Conservation (phyloP, 2,797 vertebrate genomes). For the Poeciliopsis gracilis region DNA sequence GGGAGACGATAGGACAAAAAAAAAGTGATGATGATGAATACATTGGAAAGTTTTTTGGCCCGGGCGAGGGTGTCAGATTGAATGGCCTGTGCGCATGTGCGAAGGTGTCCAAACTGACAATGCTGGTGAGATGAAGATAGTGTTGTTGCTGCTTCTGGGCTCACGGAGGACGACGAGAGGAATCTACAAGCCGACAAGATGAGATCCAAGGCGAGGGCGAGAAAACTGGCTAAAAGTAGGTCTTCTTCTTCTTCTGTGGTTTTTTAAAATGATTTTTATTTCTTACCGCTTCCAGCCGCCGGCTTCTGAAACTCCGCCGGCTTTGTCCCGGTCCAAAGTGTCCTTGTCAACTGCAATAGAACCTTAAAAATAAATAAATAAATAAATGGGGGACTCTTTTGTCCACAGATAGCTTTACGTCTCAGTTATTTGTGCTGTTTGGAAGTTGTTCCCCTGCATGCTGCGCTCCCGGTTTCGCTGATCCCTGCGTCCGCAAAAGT, state of each 20-base stretch:
- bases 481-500: conserved; percentile 77
- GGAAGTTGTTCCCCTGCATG: conserved; percentile 47
- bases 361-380: conserved; percentile 61
- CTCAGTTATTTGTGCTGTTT: conserved; percentile 51
- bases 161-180: conserved; percentile 96
- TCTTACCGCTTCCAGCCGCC: conserved; percentile 76
- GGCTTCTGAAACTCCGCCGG: conserved; percentile 65
- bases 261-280: conserved; percentile 41
- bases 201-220: conserved; percentile 99
- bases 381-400: conserved; percentile 68
- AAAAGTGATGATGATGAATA: conserved; percentile 95
- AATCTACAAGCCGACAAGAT: conserved; percentile 96
- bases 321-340: conserved; percentile 68
- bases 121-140: conserved; percentile 99
- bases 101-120: conserved; percentile 99
- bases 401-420: conserved; percentile 71
- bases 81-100: conserved; percentile 99
- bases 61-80: conserved; percentile 99
- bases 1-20: conserved; percentile 91
- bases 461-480: conserved; percentile 63
- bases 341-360: conserved; percentile 81
- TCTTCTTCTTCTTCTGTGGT: conserved; percentile 63
- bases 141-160: conserved; percentile 98
- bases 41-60: conserved; percentile 99
- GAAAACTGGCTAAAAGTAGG: conserved; percentile 99